A percentile compares a stretch with the other conserved stretches of the same genome.
Conservation (phyloP, 2,113 vertebrate species). For the Atrichornis clamosus region DNA sequence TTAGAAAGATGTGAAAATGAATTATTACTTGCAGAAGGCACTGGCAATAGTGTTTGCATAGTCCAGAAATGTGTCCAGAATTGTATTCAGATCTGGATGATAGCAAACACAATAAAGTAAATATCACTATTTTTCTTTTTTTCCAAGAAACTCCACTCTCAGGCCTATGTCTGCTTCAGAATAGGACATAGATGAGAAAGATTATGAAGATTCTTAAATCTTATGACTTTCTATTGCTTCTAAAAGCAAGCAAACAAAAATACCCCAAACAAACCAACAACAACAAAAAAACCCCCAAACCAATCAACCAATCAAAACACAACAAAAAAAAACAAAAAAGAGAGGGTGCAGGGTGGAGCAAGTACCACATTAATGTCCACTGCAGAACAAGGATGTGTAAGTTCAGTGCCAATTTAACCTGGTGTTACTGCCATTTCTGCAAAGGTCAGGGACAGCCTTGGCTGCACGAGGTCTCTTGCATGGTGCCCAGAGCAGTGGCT, state of each 20-base stretch:
- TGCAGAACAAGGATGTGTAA: not conserved
- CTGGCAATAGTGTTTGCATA: constrained; percentile 76
- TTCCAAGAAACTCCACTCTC: constrained; percentile 69
- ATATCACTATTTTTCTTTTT: constrained; percentile 81
- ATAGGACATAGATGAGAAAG: not conserved
- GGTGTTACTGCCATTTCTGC: not conserved
- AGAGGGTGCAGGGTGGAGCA: too few relatives aligned
- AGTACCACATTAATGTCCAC: not conserved
- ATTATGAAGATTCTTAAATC: not conserved
- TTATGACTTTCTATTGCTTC: not conserved
- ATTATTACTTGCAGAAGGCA: constrained; percentile 79
- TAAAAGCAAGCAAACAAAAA: not conserved
- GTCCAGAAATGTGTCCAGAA: constrained; percentile 76
- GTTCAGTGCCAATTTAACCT: not conserved
- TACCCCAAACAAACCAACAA: too few relatives aligned
- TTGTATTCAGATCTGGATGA: constrained; percentile 80
- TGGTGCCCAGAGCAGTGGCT: not conserved
- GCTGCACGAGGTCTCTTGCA: fast-evolving
- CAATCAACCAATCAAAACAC: too few relatives aligned
- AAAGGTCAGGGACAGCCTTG: not conserved
- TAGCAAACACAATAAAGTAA: constrained; percentile 81
- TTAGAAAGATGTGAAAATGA: not conserved
- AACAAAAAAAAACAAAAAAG: not conserved
- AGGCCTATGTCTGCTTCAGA: constrained; percentile 46
- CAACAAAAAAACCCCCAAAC: not conserved